Conservation (phyloP, 2,113 vertebrate species). For the Capreolus pygargus region DNA sequence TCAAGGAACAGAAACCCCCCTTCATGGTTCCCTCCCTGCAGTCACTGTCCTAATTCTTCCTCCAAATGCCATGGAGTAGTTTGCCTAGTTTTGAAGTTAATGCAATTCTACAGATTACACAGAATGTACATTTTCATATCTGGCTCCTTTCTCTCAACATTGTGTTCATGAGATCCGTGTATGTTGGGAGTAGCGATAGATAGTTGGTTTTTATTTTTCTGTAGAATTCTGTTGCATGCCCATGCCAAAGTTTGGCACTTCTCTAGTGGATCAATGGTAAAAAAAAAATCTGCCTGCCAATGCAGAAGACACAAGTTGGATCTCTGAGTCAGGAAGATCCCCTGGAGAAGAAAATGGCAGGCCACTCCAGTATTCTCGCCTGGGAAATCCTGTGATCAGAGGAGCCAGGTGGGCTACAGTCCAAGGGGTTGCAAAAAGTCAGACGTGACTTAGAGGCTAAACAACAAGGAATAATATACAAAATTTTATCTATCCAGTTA, state of each 20-base stretch:
- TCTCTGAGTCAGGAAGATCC: background rate
- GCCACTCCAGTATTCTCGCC: background rate
- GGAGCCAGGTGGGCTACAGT: background rate
- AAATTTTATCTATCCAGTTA: background rate
- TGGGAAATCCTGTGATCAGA: background rate
- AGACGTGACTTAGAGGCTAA: background rate
- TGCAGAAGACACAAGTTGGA: background rate
- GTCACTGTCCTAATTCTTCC: background rate
- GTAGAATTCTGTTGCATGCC: background rate
- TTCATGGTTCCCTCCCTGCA: rapidly evolving
- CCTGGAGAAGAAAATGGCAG: background rate
- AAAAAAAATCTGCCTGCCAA: background rate
- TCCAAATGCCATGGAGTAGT: background rate
- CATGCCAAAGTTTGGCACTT: background rate
- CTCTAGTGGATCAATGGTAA: background rate
- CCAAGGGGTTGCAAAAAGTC: background rate
- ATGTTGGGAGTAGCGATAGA: background rate
- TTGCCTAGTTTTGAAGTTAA: background rate
- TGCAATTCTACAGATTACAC: background rate
- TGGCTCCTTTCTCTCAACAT: background rate
- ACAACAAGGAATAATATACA: background rate
- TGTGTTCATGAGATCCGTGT: background rate
- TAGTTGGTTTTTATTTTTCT: background rate
- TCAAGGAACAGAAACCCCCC: background rate
- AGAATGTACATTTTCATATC: background rate